phyloP scores from a whole-genome alignment of 2,797 vertebrate species.

The Sandelia bainsii region DNA sequence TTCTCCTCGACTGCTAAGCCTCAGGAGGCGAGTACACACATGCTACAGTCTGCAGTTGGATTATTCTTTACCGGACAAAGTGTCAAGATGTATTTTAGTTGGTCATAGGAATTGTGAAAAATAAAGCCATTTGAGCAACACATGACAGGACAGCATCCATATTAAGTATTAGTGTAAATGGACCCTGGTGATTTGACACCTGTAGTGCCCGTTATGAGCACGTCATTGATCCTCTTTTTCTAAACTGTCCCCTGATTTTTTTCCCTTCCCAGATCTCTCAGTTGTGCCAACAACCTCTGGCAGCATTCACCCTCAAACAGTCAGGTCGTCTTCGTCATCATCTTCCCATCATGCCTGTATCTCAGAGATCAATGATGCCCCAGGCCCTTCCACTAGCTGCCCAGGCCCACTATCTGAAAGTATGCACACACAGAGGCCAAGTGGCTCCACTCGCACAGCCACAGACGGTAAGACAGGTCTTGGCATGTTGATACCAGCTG shows the following conservation, averaged over 20 bases:
- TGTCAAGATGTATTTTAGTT: constrained; percentile 10
- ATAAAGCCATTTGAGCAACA: not conserved
- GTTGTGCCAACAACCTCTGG: constrained; percentile 94
- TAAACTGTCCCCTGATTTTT: too few relatives aligned
- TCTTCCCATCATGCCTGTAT: constrained; percentile 91
- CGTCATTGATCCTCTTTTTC: too few relatives aligned
- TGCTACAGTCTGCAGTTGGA: constrained; percentile 2
- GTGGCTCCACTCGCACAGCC: constrained; percentile 84
- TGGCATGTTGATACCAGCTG: constrained; percentile 20
- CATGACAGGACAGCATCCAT: not conserved
- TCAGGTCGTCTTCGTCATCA: constrained; percentile 89
- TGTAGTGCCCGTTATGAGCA: not conserved
- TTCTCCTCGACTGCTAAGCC: constrained; percentile 42
- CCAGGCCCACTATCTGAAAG: constrained; percentile 84
- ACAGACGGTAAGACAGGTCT: constrained; percentile 85
- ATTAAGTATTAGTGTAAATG: too few relatives aligned
- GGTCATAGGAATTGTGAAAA: not conserved
- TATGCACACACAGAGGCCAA: constrained; percentile 83
- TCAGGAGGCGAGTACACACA: constrained; percentile 42
- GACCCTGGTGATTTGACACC: not conserved
- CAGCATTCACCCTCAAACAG: constrained; percentile 88
- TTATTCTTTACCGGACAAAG: constrained; percentile 10
- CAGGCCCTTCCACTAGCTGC: constrained; percentile 88
- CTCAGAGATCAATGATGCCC: constrained; percentile 94
- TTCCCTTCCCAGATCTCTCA: constrained; percentile 86